Evolutionary conservation across 2,797 vertebrate species (phyloP).

Genomic region (Mormyrops boulengeri): DNA sequence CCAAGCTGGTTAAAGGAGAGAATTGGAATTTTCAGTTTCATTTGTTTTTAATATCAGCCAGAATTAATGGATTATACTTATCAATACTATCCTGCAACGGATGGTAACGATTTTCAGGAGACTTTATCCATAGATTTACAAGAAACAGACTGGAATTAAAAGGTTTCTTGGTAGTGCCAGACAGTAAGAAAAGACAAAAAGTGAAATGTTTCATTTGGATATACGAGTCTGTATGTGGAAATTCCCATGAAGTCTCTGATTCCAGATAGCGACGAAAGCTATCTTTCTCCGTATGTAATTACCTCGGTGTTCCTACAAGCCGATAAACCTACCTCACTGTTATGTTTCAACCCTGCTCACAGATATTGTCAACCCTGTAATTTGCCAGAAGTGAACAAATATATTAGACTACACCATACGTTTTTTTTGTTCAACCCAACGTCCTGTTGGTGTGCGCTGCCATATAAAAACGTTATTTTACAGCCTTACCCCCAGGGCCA

Average conservation of each 20-base stretch:
- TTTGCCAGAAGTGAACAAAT: background rate
- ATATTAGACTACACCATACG: background rate
- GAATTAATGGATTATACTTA: background rate
- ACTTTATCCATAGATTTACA: background rate
- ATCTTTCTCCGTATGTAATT: background rate
- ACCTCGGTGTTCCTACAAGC: background rate
- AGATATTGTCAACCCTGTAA: conserved; percentile 7
- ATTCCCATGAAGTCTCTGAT: background rate
- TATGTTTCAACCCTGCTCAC: conserved; percentile 4
- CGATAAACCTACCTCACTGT: conserved; percentile 10
- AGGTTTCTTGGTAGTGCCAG: background rate
- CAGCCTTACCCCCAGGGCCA: background rate
- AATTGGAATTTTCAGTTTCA: background rate
- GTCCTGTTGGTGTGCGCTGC: background rate
- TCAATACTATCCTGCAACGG: background rate
- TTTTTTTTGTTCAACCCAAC: background rate
- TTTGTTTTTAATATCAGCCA: background rate
- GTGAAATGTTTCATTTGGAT: background rate
- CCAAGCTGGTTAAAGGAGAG: background rate
- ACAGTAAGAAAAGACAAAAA: background rate
- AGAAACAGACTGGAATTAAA: background rate
- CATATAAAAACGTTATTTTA: background rate
- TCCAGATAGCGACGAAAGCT: background rate
- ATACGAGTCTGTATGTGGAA: background rate
- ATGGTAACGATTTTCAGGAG: background rate